Evolutionary conservation across 64 coral and sea anemone species (phyloP), one percentile per base, ranked within the genome.

Genomic region (Cladopsammia gracilis): DNA sequence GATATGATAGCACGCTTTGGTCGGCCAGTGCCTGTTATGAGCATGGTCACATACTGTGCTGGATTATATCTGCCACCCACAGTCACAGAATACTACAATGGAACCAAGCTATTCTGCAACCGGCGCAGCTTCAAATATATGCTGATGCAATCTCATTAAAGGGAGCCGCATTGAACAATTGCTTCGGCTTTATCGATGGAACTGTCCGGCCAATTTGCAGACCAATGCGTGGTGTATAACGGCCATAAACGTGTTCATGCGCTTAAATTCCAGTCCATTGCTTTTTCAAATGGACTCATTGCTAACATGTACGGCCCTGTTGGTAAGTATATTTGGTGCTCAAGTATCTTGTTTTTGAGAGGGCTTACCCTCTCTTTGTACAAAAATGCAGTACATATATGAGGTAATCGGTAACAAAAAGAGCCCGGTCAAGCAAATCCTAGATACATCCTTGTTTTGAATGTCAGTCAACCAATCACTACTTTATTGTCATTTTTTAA

Each of bases 161-260:
- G 23, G 57, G 77, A 61, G 77, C 57, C 25, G 57, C 77, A 59
- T 80, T 80, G 77, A 80, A 80, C 26, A 80, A 80, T 62, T 80
- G 77, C 34, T 81, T 81, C 11, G 77, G 77, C 23, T 81, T 81
- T 81, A 62, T 81, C 58, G 25, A 61, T 45, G 54, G 57, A 81
- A 81, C 54, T 44, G 77, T 62, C 26, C 57, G 25, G 11, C 54
- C 77, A 62, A 81, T 81, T 8, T 73, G 25, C 70, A 73, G 70
- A 18, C 43, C 70, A 73, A 16, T 14, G 43, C 34, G 26, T 47
- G 10, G 70, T 73, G 12, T 81, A 79, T 77, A 77, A 79, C 11
- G 53, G 53, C 54, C 76, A 79, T 59, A 79, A 73, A 58, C 49
- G 76, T 58, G 76, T 57, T 15, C 70, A 72, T 45, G 70, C 70